Percentiles rank a stretch among this genome's conserved stretches.
phyloP scores from a whole-genome alignment of 2,888 invertebrate species.

The Ethmia dodecea region DNA sequence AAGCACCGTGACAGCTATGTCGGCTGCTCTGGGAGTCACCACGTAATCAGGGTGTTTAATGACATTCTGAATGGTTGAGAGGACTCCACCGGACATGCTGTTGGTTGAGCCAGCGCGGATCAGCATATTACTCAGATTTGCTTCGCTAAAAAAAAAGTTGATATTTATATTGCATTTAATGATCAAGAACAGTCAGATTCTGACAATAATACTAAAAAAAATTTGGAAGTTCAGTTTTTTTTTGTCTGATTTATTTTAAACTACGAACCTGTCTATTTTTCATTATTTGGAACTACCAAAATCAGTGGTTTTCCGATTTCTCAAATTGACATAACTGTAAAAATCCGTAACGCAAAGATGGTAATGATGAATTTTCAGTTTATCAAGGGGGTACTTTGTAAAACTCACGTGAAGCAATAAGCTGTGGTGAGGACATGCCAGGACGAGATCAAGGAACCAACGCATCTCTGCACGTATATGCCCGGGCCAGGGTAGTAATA shows the following conservation, averaged over 20 bases:
- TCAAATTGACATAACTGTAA: no score
- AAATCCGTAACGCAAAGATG: no score
- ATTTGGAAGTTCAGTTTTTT: no score
- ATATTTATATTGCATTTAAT: no score
- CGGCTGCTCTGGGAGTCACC: conserved; percentile 30
- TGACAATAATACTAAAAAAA: no score
- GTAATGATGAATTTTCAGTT: no score
- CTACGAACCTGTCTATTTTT: no score
- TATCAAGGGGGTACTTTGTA: background rate
- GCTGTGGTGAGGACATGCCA: conserved; percentile 41
- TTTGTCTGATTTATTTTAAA: no score
- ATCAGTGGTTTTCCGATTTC: no score
- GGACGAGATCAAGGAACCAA: conserved; percentile 48
- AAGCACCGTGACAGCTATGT: conserved; percentile 35
- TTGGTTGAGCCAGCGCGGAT: conserved; percentile 47
- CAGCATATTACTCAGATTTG: conserved; percentile 26
- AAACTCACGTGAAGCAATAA: conserved; percentile 49
- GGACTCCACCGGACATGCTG: conserved; percentile 37
- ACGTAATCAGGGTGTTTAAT: conserved; percentile 35
- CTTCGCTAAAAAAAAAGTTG: conserved; percentile 28
- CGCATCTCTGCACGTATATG: conserved; percentile 45
- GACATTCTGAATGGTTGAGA: conserved; percentile 22
- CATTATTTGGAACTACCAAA: no score
- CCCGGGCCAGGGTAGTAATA: conserved; percentile 40
- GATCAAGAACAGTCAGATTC: no score